Evolutionary conservation across 2,113 vertebrate genomes (phyloP), one percentile per base, ranked within the genome.

Genomic region (Gymnorhina tibicen): DNA sequence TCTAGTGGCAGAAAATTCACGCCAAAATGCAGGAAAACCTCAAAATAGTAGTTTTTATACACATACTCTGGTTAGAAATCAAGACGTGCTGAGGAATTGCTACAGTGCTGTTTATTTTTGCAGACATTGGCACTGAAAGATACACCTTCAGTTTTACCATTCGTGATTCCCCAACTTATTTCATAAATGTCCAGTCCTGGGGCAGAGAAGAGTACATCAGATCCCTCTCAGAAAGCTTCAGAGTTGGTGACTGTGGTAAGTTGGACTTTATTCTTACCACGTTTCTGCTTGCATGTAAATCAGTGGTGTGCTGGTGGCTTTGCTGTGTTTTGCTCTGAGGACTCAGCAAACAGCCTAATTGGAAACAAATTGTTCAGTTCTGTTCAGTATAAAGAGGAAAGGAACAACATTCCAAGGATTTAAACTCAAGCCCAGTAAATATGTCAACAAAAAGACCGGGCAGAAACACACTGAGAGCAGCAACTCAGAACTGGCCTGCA

Each of bases 201-300:
- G 99, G 99, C 81, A 98, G 90, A 21, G 98, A 98, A 66, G 97
- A 96, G 4, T 99, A 99, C 15, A 95, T 99, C 80, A 98, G 97
- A 42, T 93, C 97, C 0, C 98, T 99, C 60, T 98, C 98, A 42
- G 97, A 93, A 85, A 98, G 98, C 96, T 99, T 99, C 94, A 97
- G 93, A 69, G 97, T 99, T n/a, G 98, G 99, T 39, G 99, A 99
- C 53, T 99, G 99, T 91, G 99, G 99, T 99, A 95, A 98, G 98
- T 52, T 55, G 35, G n/a, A 62, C 19, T 64, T 92, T 59, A 37
- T 91, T 93, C 94, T 82, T 50, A 42, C 85, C 50, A 12, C 62
- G 13, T 94, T 95, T 89, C 58, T 91, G 7, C 76, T 85, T 70
- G 53, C 70, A 44, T 59, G 88, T 80, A 85, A 94, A 91, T 81